These are phyloP conservation scores for Vannuccia rotundouncinata DNA, from an alignment of 2,888 invertebrate genomes.

Conservation along the genomic window DNA sequence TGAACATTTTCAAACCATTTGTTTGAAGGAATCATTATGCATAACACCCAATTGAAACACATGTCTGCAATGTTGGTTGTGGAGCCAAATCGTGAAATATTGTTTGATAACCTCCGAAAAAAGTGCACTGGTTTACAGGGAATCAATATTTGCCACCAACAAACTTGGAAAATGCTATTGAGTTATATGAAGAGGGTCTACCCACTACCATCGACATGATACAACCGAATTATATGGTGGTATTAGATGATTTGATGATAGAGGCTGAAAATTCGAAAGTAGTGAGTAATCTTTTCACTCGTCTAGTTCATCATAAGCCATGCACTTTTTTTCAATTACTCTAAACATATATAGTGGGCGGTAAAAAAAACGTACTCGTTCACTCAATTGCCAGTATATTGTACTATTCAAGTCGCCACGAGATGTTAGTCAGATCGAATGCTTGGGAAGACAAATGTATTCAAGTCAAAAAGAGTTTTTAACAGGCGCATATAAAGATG, in stretches of 20 bases:
- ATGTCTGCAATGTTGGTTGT: slow-evolving; percentile 10
- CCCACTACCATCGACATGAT: background rate
- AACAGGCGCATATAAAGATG: background rate
- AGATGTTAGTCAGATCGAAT: background rate
- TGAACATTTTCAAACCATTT: too few relatives aligned
- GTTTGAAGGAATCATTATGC: too few relatives aligned
- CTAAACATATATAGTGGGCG: background rate
- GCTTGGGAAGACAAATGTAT: background rate
- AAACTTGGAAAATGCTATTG: background rate
- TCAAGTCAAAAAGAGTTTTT: background rate
- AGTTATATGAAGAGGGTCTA: background rate
- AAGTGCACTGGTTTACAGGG: background rate
- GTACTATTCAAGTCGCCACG: background rate
- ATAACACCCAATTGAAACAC: too few relatives aligned
- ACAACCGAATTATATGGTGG: background rate
- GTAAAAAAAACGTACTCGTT: background rate
- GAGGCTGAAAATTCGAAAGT: slow-evolving; percentile 4
- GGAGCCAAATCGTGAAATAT: background rate
- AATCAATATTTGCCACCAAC: background rate
- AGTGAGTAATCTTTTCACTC: background rate
- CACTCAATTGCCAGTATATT: background rate
- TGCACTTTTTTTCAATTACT: slow-evolving; percentile 3
- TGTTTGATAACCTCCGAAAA: background rate
- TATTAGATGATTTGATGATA: slow-evolving; percentile 10
- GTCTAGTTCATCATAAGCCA: background rate